phyloP scores from a whole-genome alignment of 1,140 invertebrate genomes.

The Eumaeus atala region DNA sequence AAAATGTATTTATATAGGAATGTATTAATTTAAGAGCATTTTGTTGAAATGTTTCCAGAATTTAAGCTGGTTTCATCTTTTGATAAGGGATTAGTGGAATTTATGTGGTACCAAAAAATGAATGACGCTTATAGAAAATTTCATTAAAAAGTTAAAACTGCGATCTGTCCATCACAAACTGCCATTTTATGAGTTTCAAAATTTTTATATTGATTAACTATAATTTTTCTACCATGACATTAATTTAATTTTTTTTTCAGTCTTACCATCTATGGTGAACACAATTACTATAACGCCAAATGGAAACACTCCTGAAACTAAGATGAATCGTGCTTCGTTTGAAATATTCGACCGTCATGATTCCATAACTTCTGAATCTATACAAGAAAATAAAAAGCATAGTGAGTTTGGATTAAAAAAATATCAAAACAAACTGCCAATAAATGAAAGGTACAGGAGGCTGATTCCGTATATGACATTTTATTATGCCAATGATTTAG shows the following conservation, averaged over 20 bases:
- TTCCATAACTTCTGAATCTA: not conserved
- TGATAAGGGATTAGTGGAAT: too few species aligned
- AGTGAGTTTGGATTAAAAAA: slow-evolving; percentile 29
- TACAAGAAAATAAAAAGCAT: slow-evolving; percentile 23
- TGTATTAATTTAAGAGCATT: too few species aligned
- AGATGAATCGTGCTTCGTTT: slow-evolving; percentile 51
- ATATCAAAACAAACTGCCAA: slow-evolving; percentile 51
- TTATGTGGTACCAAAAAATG: too few species aligned
- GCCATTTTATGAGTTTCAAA: too few species aligned
- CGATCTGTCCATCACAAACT: too few species aligned
- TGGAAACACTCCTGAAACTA: slow-evolving; percentile 68
- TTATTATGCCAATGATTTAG: slow-evolving; percentile 80
- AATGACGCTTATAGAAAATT: too few species aligned
- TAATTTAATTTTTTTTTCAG: slow-evolving; percentile 48
- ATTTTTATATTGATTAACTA: too few species aligned
- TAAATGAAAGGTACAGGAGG: slow-evolving; percentile 81
- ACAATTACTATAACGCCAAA: slow-evolving; percentile 65
- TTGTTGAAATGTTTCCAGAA: too few species aligned
- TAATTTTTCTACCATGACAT: not conserved
- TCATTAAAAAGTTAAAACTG: too few species aligned
- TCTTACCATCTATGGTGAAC: slow-evolving; percentile 43
- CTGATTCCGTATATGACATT: slow-evolving; percentile 88
- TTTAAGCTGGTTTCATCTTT: too few species aligned
- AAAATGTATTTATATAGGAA: too few species aligned
- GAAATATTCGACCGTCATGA: not conserved